Evolutionary conservation across 2,888 invertebrate genomes (phyloP), one percentile per base, ranked within the genome.

Genomic region (Trissolcus japonicus): DNA sequence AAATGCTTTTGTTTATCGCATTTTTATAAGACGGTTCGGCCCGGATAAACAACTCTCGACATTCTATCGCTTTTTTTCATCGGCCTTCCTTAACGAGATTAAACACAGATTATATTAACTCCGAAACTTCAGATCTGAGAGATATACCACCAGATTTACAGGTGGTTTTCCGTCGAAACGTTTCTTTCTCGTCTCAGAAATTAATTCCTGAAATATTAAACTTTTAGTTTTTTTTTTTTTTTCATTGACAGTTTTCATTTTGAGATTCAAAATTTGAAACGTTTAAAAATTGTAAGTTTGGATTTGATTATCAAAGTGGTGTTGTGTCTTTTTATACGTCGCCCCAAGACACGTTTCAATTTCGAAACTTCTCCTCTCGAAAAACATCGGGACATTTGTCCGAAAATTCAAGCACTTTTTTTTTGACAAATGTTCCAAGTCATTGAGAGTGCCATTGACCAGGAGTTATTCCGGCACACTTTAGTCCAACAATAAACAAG

Each of bases 401-500:
- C 51, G 16, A 51, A 51, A 11, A 11, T 46, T 17, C 14, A 19
- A 51, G 19, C 17, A 16, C 17, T 13, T 51, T 19, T 19, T 19
- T 50, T 46, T n/a, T 16, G 51, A 51, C 51, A 19, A 51, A 51
- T 51, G 14, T 51, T 17, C 17, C 41, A 19, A 16, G 51, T 51
- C 51, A 51, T 19, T 51, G 17, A 13, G 4, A 46, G 16, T 51
- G 51, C 19, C 19, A 16, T 46, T 16, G 51, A 17, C 51, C 35
- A 35, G 35, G 35, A 35, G 9, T 19, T 13, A 61, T 69, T 56
- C 25, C 60, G 60, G 69, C 69, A 55, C 69, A 69, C 61, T 69
- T 61, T 55, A 56, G 56, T 62, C 11, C 19, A 50, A 71, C 69
- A 62, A 71, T 65, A 72, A 63, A 72, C 65, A 59, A 21, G 25